Base-by-base conservation (phyloP, 2,888 invertebrate genomes). In the Melinaea menophilus region DNA sequence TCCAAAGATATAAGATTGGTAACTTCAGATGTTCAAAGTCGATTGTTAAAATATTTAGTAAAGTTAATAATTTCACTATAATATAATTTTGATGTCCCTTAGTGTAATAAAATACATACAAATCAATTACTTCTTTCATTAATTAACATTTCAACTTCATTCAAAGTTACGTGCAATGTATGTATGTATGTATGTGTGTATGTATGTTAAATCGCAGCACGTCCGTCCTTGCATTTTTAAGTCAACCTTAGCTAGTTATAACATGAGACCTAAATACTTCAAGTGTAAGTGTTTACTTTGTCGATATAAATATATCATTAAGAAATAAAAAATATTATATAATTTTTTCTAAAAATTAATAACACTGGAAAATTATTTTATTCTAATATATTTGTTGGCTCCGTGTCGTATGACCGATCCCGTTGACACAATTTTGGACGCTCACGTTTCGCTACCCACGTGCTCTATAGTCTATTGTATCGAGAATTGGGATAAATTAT, bases 401-500 rank as follows among this genome's bases (percentile, higher is more conserved):
- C 61, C 57, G 35, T 58, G 11, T 7, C 5, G 55, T 54, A 61
- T 62, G 34, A 4, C 35, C 9, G 41, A 47, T 64, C 45, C 51
- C 13, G 61, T 64, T 68, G 65, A 61, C 65, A 65, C 60, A 64
- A 62, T 66, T 67, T 67, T 51, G 60, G 59, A 60, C 51, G 66
- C 58, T 64, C 67, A 62, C 67, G 67, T 63, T 64, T 66, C 68
- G 68, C 51, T 51, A 51, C 68, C 68, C 68, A 66, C 68, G 62
- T 61, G 62, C 56, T 31, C 65, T 51, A 65, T 68, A 65, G 65
- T 31, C 65, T 51, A 65, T 68, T 68, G 65, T 65, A 61, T 68
- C 37, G 46, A 59, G 57, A 67, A 67, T 67, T 67, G 67, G 67
- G 61, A 67, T 67, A 67, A 67, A 67, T 67, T 67, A 59, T 67